A percentile compares a stretch with the other conserved stretches of the same genome.
Evolutionary conservation across 2,888 invertebrate genomes (phyloP).

Genomic region (Heliconius ismenius): DNA sequence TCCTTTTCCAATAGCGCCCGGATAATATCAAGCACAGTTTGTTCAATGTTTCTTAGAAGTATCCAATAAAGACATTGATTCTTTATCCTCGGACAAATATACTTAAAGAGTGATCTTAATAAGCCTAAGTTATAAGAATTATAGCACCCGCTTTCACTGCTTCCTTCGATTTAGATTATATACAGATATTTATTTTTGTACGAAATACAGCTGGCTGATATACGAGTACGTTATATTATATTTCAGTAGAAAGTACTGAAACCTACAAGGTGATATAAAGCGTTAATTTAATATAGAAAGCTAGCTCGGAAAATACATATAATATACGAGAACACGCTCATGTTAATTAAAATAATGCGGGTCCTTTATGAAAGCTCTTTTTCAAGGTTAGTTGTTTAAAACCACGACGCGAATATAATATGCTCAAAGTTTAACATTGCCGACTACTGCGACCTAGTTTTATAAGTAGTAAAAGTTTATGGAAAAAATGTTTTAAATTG

Average conservation of each 20-base stretch:
- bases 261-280: not conserved
- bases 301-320: conserved; percentile 8
- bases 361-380: conserved; percentile 16
- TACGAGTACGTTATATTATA: too few species aligned
- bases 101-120: not conserved
- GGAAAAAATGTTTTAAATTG: conserved; percentile 1
- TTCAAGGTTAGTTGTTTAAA: conserved; percentile 21
- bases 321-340: conserved; percentile 12
- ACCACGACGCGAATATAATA: conserved; percentile 12
- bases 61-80: conserved; percentile 21
- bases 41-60: conserved; percentile 16
- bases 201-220: not conserved
- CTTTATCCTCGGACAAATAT: conserved; percentile 14
- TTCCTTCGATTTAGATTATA: not conserved
- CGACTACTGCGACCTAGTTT: conserved; percentile 19
- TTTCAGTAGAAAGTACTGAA: not conserved
- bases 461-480: not conserved
- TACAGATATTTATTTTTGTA: too few species aligned
- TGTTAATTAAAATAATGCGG: conserved; percentile 19
- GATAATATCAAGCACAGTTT: conserved; percentile 4
- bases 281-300: conserved; percentile 7
- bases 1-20: not conserved
- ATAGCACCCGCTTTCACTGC: not conserved
- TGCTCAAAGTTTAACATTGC: conserved; percentile 11
- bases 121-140: not conserved